phyloP scores from a whole-genome alignment of 1,140 invertebrate genomes.

The Pseudomyrmex flavicornis region DNA sequence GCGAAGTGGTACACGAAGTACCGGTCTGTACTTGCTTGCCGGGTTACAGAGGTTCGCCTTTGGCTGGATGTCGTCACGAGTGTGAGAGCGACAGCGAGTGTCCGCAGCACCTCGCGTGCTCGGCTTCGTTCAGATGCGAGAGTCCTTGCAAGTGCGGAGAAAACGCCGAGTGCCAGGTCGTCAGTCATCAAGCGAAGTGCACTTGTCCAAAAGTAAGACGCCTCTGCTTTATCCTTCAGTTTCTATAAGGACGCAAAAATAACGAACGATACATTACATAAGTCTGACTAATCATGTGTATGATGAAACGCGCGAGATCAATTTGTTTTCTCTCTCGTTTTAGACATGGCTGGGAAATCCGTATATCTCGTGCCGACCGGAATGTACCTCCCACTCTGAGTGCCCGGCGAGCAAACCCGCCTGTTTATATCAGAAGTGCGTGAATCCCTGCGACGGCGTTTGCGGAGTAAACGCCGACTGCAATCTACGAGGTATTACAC shows the following conservation, averaged over 20 bases:
- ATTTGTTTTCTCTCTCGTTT: slow-evolving; percentile 38
- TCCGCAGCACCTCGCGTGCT: slow-evolving; percentile 88
- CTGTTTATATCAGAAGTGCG: slow-evolving; percentile 92
- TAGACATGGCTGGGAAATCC: slow-evolving; percentile 92
- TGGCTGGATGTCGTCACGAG: slow-evolving; percentile 91
- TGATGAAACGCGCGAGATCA: slow-evolving; percentile 12
- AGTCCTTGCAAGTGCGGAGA: slow-evolving; percentile 93
- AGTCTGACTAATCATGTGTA: slow-evolving; percentile 16
- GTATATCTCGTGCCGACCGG: slow-evolving; percentile 89
- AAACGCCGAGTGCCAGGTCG: slow-evolving; percentile 91
- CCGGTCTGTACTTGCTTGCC: slow-evolving; percentile 91
- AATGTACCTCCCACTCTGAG: slow-evolving; percentile 90
- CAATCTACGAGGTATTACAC: slow-evolving; percentile 90
- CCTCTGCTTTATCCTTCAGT: slow-evolving; percentile 27
- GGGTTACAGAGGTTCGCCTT: slow-evolving; percentile 90
- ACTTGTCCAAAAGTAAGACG: slow-evolving; percentile 90
- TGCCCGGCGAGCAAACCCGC: slow-evolving; percentile 91
- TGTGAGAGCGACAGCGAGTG: slow-evolving; percentile 92
- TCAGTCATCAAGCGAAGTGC: slow-evolving; percentile 92
- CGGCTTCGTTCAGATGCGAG: slow-evolving; percentile 90
- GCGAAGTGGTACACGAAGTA: slow-evolving; percentile 90
- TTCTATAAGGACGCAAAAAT: neutral
- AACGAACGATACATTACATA: neutral
- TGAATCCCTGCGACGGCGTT: slow-evolving; percentile 92
- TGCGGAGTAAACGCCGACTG: slow-evolving; percentile 94